Evolutionary conservation across 1,140 invertebrate species (phyloP).

Genomic region (Lucilia cuprina): DNA sequence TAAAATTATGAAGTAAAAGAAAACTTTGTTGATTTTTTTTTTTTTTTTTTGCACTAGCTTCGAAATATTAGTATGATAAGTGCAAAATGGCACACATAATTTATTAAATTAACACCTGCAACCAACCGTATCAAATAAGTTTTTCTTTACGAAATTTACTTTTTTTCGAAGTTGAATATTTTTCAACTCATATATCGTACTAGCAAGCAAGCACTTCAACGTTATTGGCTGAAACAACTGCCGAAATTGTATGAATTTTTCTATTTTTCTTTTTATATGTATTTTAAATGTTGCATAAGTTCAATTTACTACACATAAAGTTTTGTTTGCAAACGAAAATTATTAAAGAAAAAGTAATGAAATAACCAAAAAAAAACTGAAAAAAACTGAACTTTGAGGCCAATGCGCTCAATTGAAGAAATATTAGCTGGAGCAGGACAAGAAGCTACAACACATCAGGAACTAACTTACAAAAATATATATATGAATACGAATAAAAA

Average conservation of each 20-base stretch:
- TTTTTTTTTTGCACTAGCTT: background rate
- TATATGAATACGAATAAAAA: background rate
- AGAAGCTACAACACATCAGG: background rate
- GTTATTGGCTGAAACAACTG: background rate
- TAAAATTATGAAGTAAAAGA: background rate
- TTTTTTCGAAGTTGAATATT: background rate
- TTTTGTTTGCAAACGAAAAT: conserved; percentile 9
- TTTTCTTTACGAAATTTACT: background rate
- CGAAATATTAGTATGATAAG: conserved; percentile 19
- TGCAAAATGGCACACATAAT: conserved; percentile 28
- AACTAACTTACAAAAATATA: background rate
- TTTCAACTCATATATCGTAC: background rate
- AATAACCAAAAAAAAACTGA: background rate
- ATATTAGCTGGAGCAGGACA: background rate
- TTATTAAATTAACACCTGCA: conserved; percentile 35
- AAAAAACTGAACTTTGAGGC: background rate
- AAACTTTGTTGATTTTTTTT: background rate
- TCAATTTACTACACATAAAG: conserved; percentile 31
- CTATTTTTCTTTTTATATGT: background rate
- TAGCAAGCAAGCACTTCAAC: background rate
- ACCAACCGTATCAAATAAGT: conserved; percentile 22
- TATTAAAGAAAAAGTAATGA: background rate
- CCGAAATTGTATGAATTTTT: background rate
- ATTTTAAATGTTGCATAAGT: conserved; percentile 12
- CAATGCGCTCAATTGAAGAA: conserved; percentile 31